A percentile compares a stretch with the other conserved stretches of the same genome.
Evolutionary conservation across 2,888 invertebrate species (phyloP).

Genomic region (Nephrotoma guestfalica): DNA sequence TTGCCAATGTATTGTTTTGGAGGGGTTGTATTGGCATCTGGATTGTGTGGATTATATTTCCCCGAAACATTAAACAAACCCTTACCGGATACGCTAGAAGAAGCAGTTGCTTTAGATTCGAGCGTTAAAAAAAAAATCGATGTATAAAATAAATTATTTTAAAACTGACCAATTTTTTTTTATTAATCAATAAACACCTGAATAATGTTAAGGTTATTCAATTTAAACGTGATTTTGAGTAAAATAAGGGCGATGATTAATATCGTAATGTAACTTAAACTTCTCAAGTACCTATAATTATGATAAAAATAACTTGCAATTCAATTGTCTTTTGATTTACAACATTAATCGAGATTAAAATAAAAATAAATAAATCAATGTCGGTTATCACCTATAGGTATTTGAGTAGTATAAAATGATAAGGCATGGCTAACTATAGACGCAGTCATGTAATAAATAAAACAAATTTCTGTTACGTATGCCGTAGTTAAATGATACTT

Average conservation of each 20-base stretch:
- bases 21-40: slow-evolving; percentile 34
- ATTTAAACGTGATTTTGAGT: neutral
- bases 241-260: neutral
- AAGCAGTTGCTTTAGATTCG: slow-evolving; percentile 22
- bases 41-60: slow-evolving; percentile 36
- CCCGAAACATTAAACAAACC: slow-evolving; percentile 41
- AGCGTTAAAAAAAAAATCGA: neutral
- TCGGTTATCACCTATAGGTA: too few relatives aligned
- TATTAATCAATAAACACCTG: neutral
- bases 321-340: neutral
- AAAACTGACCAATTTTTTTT: neutral
- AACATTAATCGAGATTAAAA: neutral
- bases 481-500: too few relatives aligned
- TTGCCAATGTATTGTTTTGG: slow-evolving; percentile 41
- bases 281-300: neutral
- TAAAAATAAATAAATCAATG: too few relatives aligned
- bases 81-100: slow-evolving; percentile 39
- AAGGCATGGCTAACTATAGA: too few relatives aligned
- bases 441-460: too few relatives aligned
- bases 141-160: neutral
- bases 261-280: neutral
- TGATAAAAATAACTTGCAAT: neutral
- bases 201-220: neutral
- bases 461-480: too few relatives aligned
- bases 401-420: too few relatives aligned